Conservation (phyloP, 2,113 vertebrate species). For the Ammodramus savannarum region DNA sequence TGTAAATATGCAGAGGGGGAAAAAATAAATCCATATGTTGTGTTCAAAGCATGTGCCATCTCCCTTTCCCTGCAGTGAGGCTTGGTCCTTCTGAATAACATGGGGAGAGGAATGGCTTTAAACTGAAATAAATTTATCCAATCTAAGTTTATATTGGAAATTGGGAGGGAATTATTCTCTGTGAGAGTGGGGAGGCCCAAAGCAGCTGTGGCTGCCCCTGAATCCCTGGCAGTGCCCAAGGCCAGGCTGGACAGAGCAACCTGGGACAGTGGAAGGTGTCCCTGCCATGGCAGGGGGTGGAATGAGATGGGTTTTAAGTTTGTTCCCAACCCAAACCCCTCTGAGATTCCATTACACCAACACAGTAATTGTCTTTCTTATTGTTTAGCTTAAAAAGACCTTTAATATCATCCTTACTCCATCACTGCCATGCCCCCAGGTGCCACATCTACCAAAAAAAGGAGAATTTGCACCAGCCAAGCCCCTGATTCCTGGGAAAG, state of each 20-base stretch:
- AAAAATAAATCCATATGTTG: accelerated
- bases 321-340: neutral
- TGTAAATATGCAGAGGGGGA: accelerated
- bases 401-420: neutral
- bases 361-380: neutral
- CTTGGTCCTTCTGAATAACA: neutral
- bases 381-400: neutral
- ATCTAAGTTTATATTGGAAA: neutral
- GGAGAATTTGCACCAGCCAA: neutral
- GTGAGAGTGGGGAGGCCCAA: accelerated
- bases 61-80: neutral
- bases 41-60: neutral
- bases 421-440: neutral
- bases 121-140: neutral
- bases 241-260: accelerated
- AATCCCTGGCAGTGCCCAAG: neutral
- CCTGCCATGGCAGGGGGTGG: neutral
- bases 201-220: neutral
- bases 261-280: accelerated
- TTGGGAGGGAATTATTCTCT: neutral
- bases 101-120: neutral
- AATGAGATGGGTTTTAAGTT: neutral
- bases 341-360: neutral
- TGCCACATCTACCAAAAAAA: neutral
- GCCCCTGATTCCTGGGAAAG: neutral